phyloP scores from a whole-genome alignment of 2,888 invertebrate genomes.

The Corbicula japonica region DNA sequence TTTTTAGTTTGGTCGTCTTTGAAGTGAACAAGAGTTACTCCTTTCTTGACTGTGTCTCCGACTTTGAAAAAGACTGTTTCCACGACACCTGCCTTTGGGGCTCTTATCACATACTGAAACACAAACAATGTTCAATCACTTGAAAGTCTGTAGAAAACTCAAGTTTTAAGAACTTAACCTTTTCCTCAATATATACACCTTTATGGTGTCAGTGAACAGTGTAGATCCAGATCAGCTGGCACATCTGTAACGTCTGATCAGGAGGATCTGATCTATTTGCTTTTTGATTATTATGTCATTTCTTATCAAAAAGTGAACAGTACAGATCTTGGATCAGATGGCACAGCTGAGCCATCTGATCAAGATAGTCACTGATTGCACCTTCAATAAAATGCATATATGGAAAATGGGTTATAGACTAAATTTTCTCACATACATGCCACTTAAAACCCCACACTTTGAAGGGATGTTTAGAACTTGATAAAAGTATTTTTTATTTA shows the following conservation, averaged over 20 bases:
- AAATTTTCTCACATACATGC: too few relatives aligned
- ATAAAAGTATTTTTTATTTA: too few relatives aligned
- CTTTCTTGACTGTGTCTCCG: slow-evolving; percentile 94
- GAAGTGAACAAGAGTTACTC: slow-evolving; percentile 85
- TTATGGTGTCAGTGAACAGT: background rate
- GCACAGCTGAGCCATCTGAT: background rate
- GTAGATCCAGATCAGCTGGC: background rate
- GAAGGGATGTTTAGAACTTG: too few relatives aligned
- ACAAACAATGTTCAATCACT: slow-evolving; percentile 10
- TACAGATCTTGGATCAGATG: background rate
- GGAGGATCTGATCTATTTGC: too few relatives aligned
- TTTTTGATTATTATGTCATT: background rate
- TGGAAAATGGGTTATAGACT: too few relatives aligned
- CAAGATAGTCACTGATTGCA: background rate
- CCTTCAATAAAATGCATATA: background rate
- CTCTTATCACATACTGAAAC: slow-evolving; percentile 93
- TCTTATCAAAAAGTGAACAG: background rate
- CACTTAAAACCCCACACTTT: too few relatives aligned
- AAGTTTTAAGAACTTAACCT: background rate
- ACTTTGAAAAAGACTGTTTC: slow-evolving; percentile 91
- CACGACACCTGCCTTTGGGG: slow-evolving; percentile 92
- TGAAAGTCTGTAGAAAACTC: background rate
- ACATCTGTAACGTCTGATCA: too few relatives aligned
- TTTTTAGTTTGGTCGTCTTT: slow-evolving; percentile 61
- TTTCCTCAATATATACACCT: background rate